A percentile compares a stretch with the other conserved stretches of the same genome.
Evolutionary conservation across 2,888 invertebrate genomes (phyloP).

Genomic region (Lasioglossum oenotherae): DNA sequence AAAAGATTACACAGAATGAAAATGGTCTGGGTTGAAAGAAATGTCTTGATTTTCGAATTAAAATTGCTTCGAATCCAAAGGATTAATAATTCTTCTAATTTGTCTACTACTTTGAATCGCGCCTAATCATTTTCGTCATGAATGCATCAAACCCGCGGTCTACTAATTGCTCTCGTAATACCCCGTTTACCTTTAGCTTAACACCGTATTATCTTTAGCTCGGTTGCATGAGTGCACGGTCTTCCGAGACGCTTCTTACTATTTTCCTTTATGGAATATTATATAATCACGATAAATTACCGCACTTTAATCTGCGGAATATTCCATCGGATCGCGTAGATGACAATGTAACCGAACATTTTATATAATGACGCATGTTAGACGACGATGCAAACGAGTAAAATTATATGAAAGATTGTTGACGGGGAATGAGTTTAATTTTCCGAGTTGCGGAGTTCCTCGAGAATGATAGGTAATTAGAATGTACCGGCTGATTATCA

Average conservation of each 20-base stretch:
- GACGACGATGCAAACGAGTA: neutral
- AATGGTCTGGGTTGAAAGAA: too few relatives aligned
- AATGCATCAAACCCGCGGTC: too few relatives aligned
- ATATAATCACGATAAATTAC: neutral
- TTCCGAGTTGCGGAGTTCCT: neutral
- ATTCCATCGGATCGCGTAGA: neutral
- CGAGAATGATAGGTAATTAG: neutral
- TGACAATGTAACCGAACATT: neutral
- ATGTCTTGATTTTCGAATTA: too few relatives aligned
- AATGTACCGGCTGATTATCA: neutral
- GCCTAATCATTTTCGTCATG: too few relatives aligned
- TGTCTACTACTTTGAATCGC: too few relatives aligned
- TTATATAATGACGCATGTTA: fast-evolving
- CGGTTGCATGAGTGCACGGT: neutral
- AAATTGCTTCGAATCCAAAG: too few relatives aligned
- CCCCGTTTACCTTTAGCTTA: too few relatives aligned
- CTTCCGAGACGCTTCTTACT: neutral
- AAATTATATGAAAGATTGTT: neutral
- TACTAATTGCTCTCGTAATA: too few relatives aligned
- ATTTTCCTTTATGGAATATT: neutral
- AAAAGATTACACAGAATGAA: too few relatives aligned
- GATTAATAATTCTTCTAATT: too few relatives aligned
- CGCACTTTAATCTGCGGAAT: neutral
- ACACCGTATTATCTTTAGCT: neutral
- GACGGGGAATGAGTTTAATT: neutral